Percentiles rank a stretch among this genome's conserved stretches.
These are phyloP conservation scores for Wiebesia pumilae DNA, from an alignment of 1,140 invertebrate species.

Conservation along the genomic window DNA sequence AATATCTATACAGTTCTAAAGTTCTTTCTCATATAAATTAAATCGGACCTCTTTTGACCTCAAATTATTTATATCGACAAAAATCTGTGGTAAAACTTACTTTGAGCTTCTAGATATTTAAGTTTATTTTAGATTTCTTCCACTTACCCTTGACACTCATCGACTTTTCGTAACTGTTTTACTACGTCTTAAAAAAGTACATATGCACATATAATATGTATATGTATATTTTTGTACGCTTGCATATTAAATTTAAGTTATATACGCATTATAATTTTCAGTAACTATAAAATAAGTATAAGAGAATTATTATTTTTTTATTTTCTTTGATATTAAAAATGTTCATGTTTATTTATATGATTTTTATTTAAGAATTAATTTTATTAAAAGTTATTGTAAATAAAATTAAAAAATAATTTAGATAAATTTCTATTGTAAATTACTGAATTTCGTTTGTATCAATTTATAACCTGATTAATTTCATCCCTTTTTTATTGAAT, in stretches of 20 bases:
- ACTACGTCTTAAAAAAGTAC: too few relatives aligned
- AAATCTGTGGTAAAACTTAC: background rate
- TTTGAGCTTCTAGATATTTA: background rate
- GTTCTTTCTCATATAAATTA: background rate
- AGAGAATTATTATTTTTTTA: too few relatives aligned
- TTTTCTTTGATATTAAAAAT: too few relatives aligned
- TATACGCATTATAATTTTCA: too few relatives aligned
- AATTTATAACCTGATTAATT: background rate
- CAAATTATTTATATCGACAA: background rate
- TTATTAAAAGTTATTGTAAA: too few relatives aligned
- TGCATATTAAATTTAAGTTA: too few relatives aligned
- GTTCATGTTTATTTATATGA: too few relatives aligned
- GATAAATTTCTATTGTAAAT: background rate
- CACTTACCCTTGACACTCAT: background rate
- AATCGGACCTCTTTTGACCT: background rate
- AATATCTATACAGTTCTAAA: background rate
- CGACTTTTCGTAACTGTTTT: background rate
- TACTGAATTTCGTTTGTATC: background rate
- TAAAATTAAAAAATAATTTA: too few relatives aligned
- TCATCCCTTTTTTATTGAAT: slow-evolving; percentile 24
- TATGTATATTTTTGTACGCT: too few relatives aligned
- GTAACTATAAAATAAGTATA: too few relatives aligned
- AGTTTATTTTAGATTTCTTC: background rate
- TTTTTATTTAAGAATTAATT: background rate
- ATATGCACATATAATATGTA: background rate